Evolutionary conservation across 2,113 vertebrate genomes (phyloP).

Genomic region (Chinchilla lanigera): DNA sequence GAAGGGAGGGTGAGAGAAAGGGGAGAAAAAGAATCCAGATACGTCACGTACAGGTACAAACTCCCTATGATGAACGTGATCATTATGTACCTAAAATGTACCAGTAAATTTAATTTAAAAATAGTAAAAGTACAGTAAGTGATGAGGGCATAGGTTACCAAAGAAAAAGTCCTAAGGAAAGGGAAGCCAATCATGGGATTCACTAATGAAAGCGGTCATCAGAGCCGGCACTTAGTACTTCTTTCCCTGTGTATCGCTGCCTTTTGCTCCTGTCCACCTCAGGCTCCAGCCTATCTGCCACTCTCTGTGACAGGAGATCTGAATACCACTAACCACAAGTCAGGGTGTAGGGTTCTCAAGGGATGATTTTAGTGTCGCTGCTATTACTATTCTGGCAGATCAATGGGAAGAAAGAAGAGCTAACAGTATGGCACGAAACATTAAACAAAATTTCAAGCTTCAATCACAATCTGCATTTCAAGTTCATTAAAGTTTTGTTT

Average conservation of each 20-base stretch:
- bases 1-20: neutral
- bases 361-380: neutral
- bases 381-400: neutral
- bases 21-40: neutral
- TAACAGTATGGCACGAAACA: neutral
- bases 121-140: conserved; percentile 45
- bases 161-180: neutral
- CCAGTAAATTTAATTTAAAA: conserved; percentile 4
- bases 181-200: neutral
- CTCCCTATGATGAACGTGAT: neutral
- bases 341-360: neutral
- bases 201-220: neutral
- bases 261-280: neutral
- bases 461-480: conserved; percentile 16
- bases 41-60: neutral
- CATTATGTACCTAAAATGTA: neutral
- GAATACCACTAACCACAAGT: neutral
- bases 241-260: neutral
- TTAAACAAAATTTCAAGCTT: conserved; percentile 4
- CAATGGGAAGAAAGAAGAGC: neutral
- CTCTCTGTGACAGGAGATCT: neutral
- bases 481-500: conserved; percentile 28
- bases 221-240: neutral
- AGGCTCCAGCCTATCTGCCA: neutral
- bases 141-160: neutral